phyloP scores from a whole-genome alignment of 2,797 vertebrate genomes.

The Rhadinocentrus ornatus region DNA sequence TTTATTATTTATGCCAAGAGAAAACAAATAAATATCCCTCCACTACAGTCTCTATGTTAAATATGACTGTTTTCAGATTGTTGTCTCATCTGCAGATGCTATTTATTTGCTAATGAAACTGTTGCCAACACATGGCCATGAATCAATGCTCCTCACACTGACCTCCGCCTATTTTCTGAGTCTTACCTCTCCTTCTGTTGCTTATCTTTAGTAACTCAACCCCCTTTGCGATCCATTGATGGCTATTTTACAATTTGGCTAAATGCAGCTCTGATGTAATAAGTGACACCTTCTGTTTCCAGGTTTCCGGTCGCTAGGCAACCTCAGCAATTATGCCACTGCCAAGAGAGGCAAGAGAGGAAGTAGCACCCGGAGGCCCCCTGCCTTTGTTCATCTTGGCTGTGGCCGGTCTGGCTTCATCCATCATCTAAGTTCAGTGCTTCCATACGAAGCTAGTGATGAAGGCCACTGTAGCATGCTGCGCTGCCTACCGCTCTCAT shows the following conservation, averaged over 20 bases:
- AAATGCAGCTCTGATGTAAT: conserved; percentile 95
- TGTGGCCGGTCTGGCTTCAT: conserved; percentile 53
- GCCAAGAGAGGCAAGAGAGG: conserved; percentile 76
- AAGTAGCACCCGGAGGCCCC: conserved; percentile 73
- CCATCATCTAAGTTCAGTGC: conserved; percentile 56
- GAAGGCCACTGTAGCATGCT: conserved; percentile 48
- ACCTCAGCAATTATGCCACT: conserved; percentile 79
- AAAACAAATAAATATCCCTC: neutral
- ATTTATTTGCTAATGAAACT: conserved; percentile 5
- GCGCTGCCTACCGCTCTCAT: conserved; percentile 60
- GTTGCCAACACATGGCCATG: conserved; percentile 5
- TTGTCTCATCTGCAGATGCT: neutral
- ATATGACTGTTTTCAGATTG: neutral
- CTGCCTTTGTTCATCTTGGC: conserved; percentile 71
- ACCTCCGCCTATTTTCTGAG: conserved; percentile 62
- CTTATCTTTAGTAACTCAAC: conserved; percentile 86
- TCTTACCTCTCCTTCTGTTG: conserved; percentile 70
- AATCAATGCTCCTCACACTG: conserved; percentile 61
- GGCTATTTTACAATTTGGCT: conserved; percentile 90
- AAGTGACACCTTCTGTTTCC: conserved; percentile 88
- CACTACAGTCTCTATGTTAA: neutral
- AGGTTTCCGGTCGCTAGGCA: conserved; percentile 84
- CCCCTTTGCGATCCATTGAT: conserved; percentile 82
- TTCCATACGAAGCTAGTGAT: conserved; percentile 58
- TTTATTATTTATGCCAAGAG: neutral